These are phyloP conservation scores for Coboldia fuscipes DNA, from an alignment of 1,140 invertebrate species.

Conservation along the genomic window DNA sequence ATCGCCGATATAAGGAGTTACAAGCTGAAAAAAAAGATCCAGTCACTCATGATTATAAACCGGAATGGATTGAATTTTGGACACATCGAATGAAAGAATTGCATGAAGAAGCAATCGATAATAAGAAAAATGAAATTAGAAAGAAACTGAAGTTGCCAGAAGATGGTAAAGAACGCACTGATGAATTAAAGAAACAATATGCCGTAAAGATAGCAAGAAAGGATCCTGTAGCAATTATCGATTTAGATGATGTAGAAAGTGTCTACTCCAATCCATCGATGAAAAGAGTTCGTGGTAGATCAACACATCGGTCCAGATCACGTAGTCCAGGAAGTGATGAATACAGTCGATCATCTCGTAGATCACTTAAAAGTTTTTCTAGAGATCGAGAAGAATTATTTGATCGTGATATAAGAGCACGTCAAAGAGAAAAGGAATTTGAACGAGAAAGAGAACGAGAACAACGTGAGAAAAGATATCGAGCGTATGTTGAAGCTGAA, in stretches of 20 bases:
- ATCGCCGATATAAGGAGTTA: conserved; percentile 55
- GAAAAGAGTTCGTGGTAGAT: neutral
- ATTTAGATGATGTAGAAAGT: neutral
- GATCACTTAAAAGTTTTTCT: too few relatives aligned
- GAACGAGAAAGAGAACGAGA: neutral
- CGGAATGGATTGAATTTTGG: conserved; percentile 71
- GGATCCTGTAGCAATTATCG: neutral
- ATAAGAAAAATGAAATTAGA: conserved; percentile 25
- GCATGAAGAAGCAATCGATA: conserved; percentile 27
- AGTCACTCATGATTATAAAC: conserved; percentile 58
- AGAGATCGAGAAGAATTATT: too few relatives aligned
- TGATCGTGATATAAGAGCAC: neutral
- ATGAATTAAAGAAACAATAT: conserved; percentile 15
- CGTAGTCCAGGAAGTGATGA: too few relatives aligned
- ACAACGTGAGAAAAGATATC: neutral
- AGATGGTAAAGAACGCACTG: conserved; percentile 15
- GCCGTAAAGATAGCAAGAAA: conserved; percentile 9
- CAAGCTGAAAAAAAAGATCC: conserved; percentile 53
- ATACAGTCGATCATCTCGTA: too few relatives aligned
- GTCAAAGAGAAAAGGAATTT: neutral
- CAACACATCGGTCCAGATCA: too few relatives aligned
- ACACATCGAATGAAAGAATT: conserved; percentile 55
- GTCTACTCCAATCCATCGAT: too few relatives aligned
- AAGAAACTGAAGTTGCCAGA: conserved; percentile 25
- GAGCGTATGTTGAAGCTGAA: neutral